Base-by-base conservation (phyloP, 2,113 vertebrate genomes). In the Ancistrus triradiatus region DNA sequence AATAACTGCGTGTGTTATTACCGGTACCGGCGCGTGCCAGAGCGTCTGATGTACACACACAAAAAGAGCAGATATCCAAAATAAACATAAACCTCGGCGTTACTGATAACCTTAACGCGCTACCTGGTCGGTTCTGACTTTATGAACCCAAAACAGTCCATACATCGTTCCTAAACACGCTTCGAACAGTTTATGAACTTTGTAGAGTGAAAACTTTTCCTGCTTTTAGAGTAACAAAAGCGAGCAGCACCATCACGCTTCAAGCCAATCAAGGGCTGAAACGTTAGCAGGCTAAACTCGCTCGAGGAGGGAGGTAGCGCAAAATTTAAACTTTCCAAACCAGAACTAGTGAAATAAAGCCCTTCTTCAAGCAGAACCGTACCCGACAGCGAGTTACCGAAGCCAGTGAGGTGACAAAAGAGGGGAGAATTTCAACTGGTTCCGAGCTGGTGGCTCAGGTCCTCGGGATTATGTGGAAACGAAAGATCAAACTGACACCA, bases 251-350 rank as follows among this genome's bases (percentile, higher is more conserved):
- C 57, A 72, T 61, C 62, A 43, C 46, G 13, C 50, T 14, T 52
- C 63, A 50, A 71, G 60, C 68, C 75, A 71, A 77, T 74, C 64
- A 48, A 62, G 68, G 15, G 66, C 59, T 17, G 55, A 56, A 59
- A 56, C 70, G 70, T 70, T 70, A 51, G 55, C 72, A 66, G 59
- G 58, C 72, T 60, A 55, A 59, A 33, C 38, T 46, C 8, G 53
- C 70, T 56, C 42, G 46, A 37, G 33, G 58, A 51, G 51, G 46
- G 21, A 49, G 61, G 24, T 24, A 75, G 73, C 73, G 73, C 53
- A 75, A 68, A 65, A 65, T 75, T 75, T 75, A 64, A 75, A 75
- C 64, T 65, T 75, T 64, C 18, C 44, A 48, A 4, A 25, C 33
- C 24, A n/a, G 35, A 57, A 55, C 31, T 18, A 50, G 57, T 25